Percentiles rank a stretch among this genome's conserved stretches.
These are phyloP conservation scores for Platyura marginata DNA, from an alignment of 1,140 invertebrate species.

Conservation along the genomic window DNA sequence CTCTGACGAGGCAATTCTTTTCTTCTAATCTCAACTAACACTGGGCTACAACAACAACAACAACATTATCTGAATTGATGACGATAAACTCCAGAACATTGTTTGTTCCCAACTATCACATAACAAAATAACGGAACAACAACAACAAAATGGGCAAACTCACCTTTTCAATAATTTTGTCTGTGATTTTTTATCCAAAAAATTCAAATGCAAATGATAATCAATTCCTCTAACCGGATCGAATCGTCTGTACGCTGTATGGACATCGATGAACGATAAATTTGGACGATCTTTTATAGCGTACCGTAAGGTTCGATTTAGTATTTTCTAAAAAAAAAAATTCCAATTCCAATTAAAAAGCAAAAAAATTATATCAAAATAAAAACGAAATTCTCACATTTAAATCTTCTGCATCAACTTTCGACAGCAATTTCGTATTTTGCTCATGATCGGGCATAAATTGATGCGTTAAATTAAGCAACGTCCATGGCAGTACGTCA, in stretches of 20 bases:
- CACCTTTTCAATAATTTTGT: no score
- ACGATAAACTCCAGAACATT: no score
- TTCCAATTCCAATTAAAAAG: conserved; percentile 4
- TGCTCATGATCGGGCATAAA: conserved; percentile 52
- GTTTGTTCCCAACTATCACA: no score
- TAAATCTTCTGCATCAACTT: conserved; percentile 44
- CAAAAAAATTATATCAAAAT: conserved; percentile 7
- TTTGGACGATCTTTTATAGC: conserved; percentile 35
- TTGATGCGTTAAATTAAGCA: conserved; percentile 67
- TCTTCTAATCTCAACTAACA: no score
- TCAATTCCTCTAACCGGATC: conserved; percentile 77
- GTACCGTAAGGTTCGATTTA: conserved; percentile 34
- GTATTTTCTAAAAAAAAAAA: conserved; percentile 30
- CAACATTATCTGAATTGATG: no score
- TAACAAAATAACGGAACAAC: no score
- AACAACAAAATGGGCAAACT: no score
- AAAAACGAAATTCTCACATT: conserved; percentile 17
- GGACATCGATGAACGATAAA: conserved; percentile 32
- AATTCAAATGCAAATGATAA: conserved; percentile 65
- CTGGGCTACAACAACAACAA: no score
- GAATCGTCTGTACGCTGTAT: conserved; percentile 71
- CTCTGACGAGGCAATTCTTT: no score
- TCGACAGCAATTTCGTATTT: conserved; percentile 33
- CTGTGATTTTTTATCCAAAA: no score
- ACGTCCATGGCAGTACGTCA: conserved; percentile 68